Base-by-base conservation (phyloP, 2,888 invertebrate genomes). In the Diachrysia chrysitis region DNA sequence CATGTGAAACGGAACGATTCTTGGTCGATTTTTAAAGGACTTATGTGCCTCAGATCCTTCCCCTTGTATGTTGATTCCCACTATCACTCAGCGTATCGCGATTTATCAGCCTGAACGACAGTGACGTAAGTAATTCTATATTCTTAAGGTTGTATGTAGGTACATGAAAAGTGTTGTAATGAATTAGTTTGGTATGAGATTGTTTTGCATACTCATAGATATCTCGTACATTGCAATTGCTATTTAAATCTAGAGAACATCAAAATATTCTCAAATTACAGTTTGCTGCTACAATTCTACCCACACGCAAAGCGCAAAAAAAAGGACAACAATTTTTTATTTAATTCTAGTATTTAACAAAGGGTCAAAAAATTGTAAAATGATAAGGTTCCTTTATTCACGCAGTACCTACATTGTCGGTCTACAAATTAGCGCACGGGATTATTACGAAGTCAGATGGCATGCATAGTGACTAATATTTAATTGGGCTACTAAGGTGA, bases 381-480 rank as follows among this genome's bases (percentile, higher is more conserved):
- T 19, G 10, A 19, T 19, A 0, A 48, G 48, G 10, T 51, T 51
- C 12, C 12, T 25, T 4, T 16, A 54, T 25, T 25, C 23, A 0
- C 25, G 16, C 25, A 14, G 12, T 51, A 55, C 32, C 3, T 51
- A 55, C 32, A 56, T 54, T 35, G 53, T 63, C 25, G 57, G 37
- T 59, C 17, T 32, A 65, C 32, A 54, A 73, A 76, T 71, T 57
- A 66, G 63, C 73, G 35, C 46, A 58, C 69, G 57, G 58, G 65
- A 78, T 75, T 61, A 46, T 73, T 60, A 63, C 65, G 53, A 69
- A 58, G 63, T 63, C 69, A 61, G 37, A 65, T 73, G 78, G 64
- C 54, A 73, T 69, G 63, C 64, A 65, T 68, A 78, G 69, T 73
- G 78, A 75, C 75, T 64, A 78, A 77, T 60, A 63, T 68, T 73